A percentile compares a stretch with the other conserved stretches of the same genome.
Conservation (phyloP, 2,888 invertebrate species). For the Lissonota sp. region DNA sequence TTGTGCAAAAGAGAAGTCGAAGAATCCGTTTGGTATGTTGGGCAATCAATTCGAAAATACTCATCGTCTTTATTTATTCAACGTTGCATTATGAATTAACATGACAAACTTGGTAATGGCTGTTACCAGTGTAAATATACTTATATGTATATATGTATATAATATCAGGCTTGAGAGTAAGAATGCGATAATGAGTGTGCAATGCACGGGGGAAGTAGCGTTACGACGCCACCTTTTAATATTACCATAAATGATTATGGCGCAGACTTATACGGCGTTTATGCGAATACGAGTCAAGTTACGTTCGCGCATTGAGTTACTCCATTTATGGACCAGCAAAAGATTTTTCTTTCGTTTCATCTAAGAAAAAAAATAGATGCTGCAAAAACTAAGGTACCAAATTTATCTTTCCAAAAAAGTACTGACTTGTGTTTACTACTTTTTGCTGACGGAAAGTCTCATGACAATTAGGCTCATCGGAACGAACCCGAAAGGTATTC, state of each 20-base stretch:
- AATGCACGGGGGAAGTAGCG: conserved; percentile 35
- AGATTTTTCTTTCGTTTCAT: too few relatives aligned
- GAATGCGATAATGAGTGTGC: conserved; percentile 49
- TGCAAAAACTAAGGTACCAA: too few relatives aligned
- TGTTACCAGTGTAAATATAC: conserved; percentile 4
- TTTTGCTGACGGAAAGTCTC: neutral
- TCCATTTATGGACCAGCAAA: too few relatives aligned
- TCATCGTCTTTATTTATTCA: conserved; percentile 59
- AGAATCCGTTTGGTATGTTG: conserved; percentile 37
- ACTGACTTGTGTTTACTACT: neutral
- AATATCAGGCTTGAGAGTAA: conserved; percentile 2
- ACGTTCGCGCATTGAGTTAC: conserved; percentile 46
- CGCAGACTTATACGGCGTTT: conserved; percentile 6
- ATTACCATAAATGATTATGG: conserved; percentile 55
- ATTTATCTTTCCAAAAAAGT: neutral
- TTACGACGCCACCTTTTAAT: conserved; percentile 32
- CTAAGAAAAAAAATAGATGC: too few relatives aligned
- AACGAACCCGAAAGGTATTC: conserved; percentile 78
- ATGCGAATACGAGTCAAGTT: conserved; percentile 76
- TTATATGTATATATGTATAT: neutral
- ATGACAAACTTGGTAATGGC: conserved; percentile 10
- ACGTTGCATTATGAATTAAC: conserved; percentile 21
- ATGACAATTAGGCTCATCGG: conserved; percentile 40
- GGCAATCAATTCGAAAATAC: conserved; percentile 28
- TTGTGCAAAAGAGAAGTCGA: conserved; percentile 7